Conservation (phyloP, 2,113 vertebrate genomes). For the Peromyscus leucopus region DNA sequence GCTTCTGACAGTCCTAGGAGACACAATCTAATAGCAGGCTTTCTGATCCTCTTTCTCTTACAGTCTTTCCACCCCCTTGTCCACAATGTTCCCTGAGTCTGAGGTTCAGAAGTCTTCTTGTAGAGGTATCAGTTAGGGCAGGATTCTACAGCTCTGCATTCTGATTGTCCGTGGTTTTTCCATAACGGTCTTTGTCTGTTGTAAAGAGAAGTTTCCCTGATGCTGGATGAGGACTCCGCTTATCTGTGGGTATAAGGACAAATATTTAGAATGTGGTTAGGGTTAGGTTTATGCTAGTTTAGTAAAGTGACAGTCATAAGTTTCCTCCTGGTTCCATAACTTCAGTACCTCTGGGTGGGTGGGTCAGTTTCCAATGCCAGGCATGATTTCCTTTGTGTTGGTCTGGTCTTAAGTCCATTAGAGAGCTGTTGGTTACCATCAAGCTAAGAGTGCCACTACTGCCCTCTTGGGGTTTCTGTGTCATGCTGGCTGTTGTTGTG, state of each 20-base stretch:
- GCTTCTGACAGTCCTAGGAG: not conserved
- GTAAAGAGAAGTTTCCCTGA: not conserved
- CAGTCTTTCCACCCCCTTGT: not conserved
- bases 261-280: too few species aligned
- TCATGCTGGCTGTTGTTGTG: too few species aligned
- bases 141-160: not conserved
- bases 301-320: not conserved
- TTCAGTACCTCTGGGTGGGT: not conserved
- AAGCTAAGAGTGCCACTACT: not conserved
- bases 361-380: not conserved
- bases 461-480: not conserved
- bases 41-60: not conserved
- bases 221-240: not conserved
- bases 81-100: not conserved
- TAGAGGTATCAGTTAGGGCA: not conserved
- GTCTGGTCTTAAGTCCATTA: not conserved
- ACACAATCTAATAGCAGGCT: not conserved
- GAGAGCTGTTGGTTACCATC: not conserved
- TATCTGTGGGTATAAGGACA: not conserved
- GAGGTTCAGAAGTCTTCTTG: not conserved
- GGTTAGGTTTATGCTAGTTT: not conserved
- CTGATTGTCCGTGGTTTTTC: not conserved
- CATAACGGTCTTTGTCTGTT: not conserved
- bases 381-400: not conserved
- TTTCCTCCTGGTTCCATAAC: not conserved